Evolutionary conservation across 2,113 vertebrate species (phyloP).

Genomic region (Hassar affinis): DNA sequence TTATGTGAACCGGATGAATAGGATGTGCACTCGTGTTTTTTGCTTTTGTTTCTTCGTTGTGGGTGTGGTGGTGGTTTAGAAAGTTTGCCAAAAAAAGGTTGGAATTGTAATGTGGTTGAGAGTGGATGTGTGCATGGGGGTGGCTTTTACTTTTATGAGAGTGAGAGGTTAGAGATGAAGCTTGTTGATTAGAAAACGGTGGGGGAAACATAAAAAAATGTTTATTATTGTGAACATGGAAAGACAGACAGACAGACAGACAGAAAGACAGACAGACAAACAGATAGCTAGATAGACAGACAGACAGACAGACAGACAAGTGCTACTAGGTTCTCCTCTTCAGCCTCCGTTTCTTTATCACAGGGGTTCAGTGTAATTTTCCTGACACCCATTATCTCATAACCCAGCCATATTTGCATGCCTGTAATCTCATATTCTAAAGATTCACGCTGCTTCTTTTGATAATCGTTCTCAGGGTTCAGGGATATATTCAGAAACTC

Average conservation of each 20-base stretch:
- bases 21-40: not conserved
- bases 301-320: no score
- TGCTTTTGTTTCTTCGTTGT: not conserved
- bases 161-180: not conserved
- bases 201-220: no score
- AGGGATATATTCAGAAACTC: not conserved
- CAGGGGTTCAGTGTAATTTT: constrained; percentile 28
- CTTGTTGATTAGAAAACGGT: no score
- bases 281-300: no score
- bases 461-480: constrained; percentile 15
- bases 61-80: no score
- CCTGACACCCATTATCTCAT: constrained; percentile 33
- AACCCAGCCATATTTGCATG: constrained; percentile 51
- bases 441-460: constrained; percentile 32
- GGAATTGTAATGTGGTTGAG: not conserved
- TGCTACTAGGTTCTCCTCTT: constrained; percentile 10
- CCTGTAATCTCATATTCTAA: constrained; percentile 55
- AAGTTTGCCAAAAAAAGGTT: not conserved
- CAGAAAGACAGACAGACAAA: no score
- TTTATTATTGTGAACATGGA: no score
- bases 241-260: no score
- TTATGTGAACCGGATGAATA: not conserved
- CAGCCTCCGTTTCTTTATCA: constrained; percentile 48
- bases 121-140: no score
- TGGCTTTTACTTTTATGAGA: not conserved